Evolutionary conservation across 2,888 invertebrate species (phyloP).

Genomic region (Xylota sylvarum): DNA sequence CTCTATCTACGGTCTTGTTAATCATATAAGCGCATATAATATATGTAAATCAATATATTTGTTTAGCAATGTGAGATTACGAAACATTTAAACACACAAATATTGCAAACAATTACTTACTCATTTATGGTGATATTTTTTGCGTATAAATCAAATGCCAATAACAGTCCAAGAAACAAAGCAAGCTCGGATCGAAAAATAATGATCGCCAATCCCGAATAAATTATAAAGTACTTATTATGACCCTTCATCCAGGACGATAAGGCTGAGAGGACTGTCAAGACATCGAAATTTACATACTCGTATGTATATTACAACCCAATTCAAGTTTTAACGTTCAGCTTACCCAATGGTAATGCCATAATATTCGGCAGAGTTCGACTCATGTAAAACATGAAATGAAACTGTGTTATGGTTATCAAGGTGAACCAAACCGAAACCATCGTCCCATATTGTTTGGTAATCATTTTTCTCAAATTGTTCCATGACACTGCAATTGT

Average conservation of each 20-base stretch:
- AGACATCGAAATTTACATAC: conserved; percentile 16
- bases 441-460: conserved; percentile 91
- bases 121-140: conserved; percentile 88
- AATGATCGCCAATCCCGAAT: conserved; percentile 94
- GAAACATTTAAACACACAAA: too few species aligned
- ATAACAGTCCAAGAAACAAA: conserved; percentile 93
- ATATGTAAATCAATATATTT: too few species aligned
- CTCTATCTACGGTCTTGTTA: too few species aligned
- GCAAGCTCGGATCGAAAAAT: conserved; percentile 96
- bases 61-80: too few species aligned
- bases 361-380: conserved; percentile 98
- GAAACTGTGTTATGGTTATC: conserved; percentile 97
- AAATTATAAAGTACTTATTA: conserved; percentile 90
- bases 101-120: conserved; percentile 84
- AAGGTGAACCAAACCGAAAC: conserved; percentile 93
- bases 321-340: conserved; percentile 31
- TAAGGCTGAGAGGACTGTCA: conserved; percentile 93
- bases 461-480: conserved; percentile 90
- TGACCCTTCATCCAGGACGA: conserved; percentile 93
- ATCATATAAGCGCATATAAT: neutral
- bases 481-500: conserved; percentile 91
- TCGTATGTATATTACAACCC: conserved; percentile 50
- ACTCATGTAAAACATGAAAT: conserved; percentile 98
- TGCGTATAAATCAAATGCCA: conserved; percentile 91
- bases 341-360: conserved; percentile 94